Conservation (phyloP, 2,113 vertebrate genomes). For the Oncorhynchus clarkii region DNA sequence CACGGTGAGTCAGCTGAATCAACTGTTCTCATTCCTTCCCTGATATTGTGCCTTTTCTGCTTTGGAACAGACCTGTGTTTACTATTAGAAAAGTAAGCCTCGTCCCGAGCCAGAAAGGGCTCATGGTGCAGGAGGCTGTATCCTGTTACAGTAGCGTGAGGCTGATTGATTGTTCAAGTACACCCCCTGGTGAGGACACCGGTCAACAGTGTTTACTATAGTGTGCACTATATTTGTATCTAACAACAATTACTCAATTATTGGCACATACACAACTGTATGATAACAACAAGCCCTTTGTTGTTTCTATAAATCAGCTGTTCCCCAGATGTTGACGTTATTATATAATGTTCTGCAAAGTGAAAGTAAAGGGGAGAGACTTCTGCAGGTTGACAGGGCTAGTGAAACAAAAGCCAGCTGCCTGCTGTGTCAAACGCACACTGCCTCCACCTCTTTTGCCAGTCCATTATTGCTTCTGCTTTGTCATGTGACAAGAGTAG, state of each 20-base stretch:
- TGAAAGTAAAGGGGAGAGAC: conserved; percentile 13
- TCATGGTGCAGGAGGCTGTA: too few relatives aligned
- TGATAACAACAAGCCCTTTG: background rate
- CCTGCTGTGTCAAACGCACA: background rate
- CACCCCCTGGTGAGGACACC: too few relatives aligned
- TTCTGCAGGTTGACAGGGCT: background rate
- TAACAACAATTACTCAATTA: too few relatives aligned
- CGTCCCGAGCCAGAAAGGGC: too few relatives aligned
- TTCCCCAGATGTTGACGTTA: conserved; percentile 27
- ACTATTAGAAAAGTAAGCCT: too few relatives aligned
- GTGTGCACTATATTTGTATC: too few relatives aligned
- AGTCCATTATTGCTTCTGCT: background rate
- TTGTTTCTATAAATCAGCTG: background rate
- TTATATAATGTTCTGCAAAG: conserved; percentile 26
- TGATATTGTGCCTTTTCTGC: too few relatives aligned
- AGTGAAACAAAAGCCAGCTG: background rate
- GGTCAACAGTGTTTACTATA: too few relatives aligned
- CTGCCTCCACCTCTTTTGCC: background rate
- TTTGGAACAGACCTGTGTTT: too few relatives aligned
- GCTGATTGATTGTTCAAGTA: too few relatives aligned
- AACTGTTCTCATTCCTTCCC: background rate
- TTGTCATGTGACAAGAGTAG: conserved; percentile 3
- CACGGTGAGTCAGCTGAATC: background rate
- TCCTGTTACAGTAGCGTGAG: too few relatives aligned
- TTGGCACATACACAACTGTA: background rate